Evolutionary conservation across 2,888 invertebrate species (phyloP), one percentile per base, ranked within the genome.

Genomic region (Hyalella azteca): DNA sequence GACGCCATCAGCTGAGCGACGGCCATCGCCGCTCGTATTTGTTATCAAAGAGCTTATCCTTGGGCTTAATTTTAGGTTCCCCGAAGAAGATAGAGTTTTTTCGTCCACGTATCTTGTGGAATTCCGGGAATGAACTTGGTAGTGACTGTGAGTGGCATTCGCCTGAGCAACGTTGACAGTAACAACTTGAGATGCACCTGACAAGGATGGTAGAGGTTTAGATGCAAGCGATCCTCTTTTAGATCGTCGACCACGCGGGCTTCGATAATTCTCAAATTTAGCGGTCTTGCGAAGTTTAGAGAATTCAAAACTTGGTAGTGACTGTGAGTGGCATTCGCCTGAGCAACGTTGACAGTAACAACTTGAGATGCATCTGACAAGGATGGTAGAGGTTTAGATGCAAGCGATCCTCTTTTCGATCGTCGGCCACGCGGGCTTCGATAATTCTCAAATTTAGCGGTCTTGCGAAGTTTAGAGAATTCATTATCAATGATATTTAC

Each of bases 231-330:
- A 32, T 29, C 75, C 75, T 45, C 75, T 40, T 45, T 75, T 75
- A 26, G 75, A 75, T 26, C 75, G 75, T 41, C 45, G 22, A 36
- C 75, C 75, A 41, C 75, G 22, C 1, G 75, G 75, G 45, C 75
- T 75, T 11, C 75, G 40, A 41, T 75, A 75, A 41, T 75, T 75
- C 22, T 75, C 75, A 41, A 75, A 75, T 39, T 75, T 75, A 1
- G 75, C 36, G 32, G 40, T 41, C 32, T 75, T 75, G 2, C 45
- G 75, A 41, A 7, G 7, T 45, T 75, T 75, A 19, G 9, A 39
- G 29, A 26, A 41, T 41, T 75, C 75, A n/a, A n/a, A n/a, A n/a
- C n/a, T n/a, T n/a, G n/a, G n/a, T n/a, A n/a, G n/a, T n/a, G n/a
- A n/a, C n/a, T n/a, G n/a, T n/a, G n/a, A n/a, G n/a, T n/a, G n/a